These are phyloP conservation scores for Tachysurus fulvidraco DNA, from an alignment of 2,113 vertebrate genomes.

Conservation along the genomic window DNA sequence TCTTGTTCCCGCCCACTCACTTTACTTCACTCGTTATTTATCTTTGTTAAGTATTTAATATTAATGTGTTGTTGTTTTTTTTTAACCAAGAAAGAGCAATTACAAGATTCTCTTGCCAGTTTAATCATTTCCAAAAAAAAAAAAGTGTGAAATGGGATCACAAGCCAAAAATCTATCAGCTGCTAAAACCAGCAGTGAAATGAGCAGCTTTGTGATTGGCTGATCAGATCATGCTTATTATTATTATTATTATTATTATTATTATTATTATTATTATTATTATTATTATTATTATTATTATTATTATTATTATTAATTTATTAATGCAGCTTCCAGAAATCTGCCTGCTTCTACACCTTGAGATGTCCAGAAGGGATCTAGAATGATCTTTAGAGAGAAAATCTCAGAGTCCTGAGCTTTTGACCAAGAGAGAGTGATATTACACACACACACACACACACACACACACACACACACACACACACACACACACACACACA, in stretches of 20 bases:
- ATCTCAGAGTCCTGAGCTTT: background rate
- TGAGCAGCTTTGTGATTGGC: background rate
- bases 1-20: background rate
- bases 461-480: background rate
- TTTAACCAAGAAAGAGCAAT: background rate
- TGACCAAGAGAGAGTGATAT: background rate
- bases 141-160: slow-evolving; percentile 7
- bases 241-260: background rate
- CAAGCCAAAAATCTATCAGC: background rate
- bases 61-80: background rate
- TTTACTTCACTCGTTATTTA: background rate
- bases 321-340: background rate
- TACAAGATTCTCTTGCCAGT: background rate
- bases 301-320: background rate
- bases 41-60: background rate
- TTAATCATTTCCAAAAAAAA: slow-evolving; percentile 3
- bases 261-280: too few species aligned
- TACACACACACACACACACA: background rate
- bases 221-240: background rate
- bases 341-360: background rate
- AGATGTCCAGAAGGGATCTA: background rate
- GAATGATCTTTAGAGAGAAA: background rate
- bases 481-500: slow-evolving; percentile 4
- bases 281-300: background rate
- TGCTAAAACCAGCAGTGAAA: background rate